These are phyloP conservation scores for Thera obeliscata DNA, from an alignment of 2,888 invertebrate species.

Conservation along the genomic window DNA sequence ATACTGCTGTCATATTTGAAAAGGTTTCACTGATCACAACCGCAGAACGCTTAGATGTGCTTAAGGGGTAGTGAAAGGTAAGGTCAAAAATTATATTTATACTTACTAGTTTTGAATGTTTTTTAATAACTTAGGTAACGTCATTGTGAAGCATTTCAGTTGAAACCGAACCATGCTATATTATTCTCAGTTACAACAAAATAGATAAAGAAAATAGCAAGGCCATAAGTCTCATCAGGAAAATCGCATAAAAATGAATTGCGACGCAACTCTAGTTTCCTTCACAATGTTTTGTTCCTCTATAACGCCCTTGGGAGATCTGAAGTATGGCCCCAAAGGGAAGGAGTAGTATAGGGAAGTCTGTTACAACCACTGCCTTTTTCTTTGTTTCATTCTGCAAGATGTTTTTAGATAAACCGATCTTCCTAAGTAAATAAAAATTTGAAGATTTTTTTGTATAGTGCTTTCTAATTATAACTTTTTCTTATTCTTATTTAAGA, in stretches of 20 bases:
- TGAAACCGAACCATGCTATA: too few species aligned
- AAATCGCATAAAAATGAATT: conserved; percentile 35
- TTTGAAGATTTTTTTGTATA: neutral
- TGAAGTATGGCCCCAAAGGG: conserved; percentile 24
- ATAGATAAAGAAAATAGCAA: conserved; percentile 20
- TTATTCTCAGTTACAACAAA: neutral
- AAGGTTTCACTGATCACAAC: too few species aligned
- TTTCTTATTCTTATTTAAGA: too few species aligned
- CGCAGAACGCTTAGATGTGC: too few species aligned
- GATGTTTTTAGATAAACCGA: conserved; percentile 14
- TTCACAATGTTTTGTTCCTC: conserved; percentile 27
- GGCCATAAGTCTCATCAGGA: conserved; percentile 34
- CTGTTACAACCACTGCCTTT: conserved; percentile 15
- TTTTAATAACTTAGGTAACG: too few species aligned
- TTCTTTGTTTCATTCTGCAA: conserved; percentile 21
- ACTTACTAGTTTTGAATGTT: too few species aligned
- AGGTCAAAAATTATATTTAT: too few species aligned
- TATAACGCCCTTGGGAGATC: conserved; percentile 26
- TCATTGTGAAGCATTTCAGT: neutral
- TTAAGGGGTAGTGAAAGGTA: too few species aligned
- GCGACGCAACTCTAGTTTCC: conserved; percentile 15
- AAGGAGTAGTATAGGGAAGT: conserved; percentile 12
- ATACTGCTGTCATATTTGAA: too few species aligned
- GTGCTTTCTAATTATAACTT: neutral
- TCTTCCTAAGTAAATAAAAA: neutral